A percentile compares a stretch with the other conserved stretches of the same genome.
phyloP scores from a whole-genome alignment of 2,888 invertebrate species.

The Drosophila sordidapex region DNA sequence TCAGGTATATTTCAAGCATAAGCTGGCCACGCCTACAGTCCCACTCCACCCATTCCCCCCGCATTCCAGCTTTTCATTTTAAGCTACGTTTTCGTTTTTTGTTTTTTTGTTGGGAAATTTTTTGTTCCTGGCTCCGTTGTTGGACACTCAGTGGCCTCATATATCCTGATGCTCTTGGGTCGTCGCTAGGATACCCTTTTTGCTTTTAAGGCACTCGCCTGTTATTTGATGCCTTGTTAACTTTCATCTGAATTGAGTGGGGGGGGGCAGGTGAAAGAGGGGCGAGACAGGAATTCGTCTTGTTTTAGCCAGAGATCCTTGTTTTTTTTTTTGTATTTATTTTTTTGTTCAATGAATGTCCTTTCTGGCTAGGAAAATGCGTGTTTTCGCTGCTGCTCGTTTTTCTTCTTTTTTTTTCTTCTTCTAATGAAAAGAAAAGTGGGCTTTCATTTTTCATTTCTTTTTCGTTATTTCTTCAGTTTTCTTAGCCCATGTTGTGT shows the following conservation, averaged over 20 bases:
- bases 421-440: constrained; percentile 74
- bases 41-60: constrained; percentile 2
- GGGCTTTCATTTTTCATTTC: constrained; percentile 62
- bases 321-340: constrained; percentile 24
- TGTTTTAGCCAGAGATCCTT: constrained; percentile 59
- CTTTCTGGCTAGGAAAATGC: constrained; percentile 64
- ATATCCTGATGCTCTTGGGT: constrained; percentile 35
- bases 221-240: constrained; percentile 81
- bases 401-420: constrained; percentile 32
- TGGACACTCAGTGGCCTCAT: constrained; percentile 50
- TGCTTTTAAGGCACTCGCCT: constrained; percentile 60
- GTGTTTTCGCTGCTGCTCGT: constrained; percentile 52
- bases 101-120: not conserved
- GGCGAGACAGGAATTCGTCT: constrained; percentile 51
- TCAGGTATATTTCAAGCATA: constrained; percentile 44
- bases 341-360: constrained; percentile 54
- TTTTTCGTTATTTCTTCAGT: constrained; percentile 24
- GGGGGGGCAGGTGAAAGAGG: constrained; percentile 1
- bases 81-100: constrained; percentile 37
- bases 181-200: constrained; percentile 78
- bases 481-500: constrained; percentile 31
- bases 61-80: constrained; percentile 37
- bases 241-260: constrained; percentile 57
- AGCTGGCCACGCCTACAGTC: constrained; percentile 39
- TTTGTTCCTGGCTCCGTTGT: constrained; percentile 12